phyloP scores from a whole-genome alignment of 2,797 vertebrate species.

The Graptemys geographica region DNA sequence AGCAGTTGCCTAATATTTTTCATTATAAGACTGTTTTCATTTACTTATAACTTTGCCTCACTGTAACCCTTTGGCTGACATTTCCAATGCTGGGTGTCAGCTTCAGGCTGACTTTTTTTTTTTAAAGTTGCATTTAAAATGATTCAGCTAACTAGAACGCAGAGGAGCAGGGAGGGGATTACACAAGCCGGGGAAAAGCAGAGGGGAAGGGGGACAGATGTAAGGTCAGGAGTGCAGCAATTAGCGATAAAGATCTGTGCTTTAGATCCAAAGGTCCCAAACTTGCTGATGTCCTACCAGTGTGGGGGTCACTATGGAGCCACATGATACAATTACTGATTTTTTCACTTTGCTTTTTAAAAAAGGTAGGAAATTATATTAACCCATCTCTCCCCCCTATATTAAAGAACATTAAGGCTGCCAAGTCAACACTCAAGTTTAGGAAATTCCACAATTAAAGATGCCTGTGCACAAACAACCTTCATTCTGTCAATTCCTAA shows the following conservation, averaged over 20 bases:
- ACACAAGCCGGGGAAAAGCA: background rate
- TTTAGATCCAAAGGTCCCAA: background rate
- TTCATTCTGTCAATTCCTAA: background rate
- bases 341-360: background rate
- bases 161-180: background rate
- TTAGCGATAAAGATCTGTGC: background rate
- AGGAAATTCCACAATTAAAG: background rate
- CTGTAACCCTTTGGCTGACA: background rate
- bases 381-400: background rate
- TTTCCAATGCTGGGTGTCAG: background rate
- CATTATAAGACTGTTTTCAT: background rate
- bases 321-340: background rate
- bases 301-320: background rate
- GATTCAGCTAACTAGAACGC: background rate
- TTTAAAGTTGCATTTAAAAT: background rate
- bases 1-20: background rate
- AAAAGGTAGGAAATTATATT: background rate
- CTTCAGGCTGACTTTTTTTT: background rate
- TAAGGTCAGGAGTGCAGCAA: background rate
- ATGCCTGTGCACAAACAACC: background rate
- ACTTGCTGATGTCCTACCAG: background rate
- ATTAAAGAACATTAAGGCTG: background rate
- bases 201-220: background rate
- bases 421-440: background rate
- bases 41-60: constrained; percentile 5